Evolutionary conservation across 2,113 vertebrate species (phyloP).

Genomic region (Pollachius pollachius): DNA sequence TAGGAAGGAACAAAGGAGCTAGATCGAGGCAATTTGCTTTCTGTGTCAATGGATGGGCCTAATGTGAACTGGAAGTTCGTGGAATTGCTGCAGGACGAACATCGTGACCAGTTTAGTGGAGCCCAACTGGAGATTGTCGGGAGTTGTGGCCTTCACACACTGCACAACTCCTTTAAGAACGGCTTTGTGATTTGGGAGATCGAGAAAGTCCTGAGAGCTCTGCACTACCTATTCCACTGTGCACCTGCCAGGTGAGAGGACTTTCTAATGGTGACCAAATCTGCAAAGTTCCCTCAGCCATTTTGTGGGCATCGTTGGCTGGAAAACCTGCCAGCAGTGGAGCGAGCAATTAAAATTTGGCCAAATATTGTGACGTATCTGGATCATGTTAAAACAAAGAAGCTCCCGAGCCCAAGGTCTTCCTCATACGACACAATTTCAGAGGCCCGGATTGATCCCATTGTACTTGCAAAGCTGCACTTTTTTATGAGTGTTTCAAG

Average conservation of each 20-base stretch:
- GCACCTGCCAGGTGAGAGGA: constrained; percentile 33
- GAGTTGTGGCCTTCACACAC: constrained; percentile 33
- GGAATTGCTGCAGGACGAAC: no score
- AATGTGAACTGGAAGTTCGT: no score
- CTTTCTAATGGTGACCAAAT: constrained; percentile 25
- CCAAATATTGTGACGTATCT: constrained; percentile 27
- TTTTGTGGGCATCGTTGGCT: constrained; percentile 35
- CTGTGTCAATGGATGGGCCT: no score
- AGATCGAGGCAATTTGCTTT: no score
- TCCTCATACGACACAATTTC: neutral
- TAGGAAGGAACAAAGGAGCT: no score
- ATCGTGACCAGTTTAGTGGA: constrained; percentile 6
- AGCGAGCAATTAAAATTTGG: constrained; percentile 30
- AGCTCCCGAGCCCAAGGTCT: constrained; percentile 28
- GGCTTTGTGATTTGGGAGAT: constrained; percentile 22
- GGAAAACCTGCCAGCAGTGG: constrained; percentile 37
- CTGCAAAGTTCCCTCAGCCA: constrained; percentile 15
- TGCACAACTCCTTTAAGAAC: constrained; percentile 30
- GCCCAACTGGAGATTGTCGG: constrained; percentile 22
- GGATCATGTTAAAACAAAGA: constrained; percentile 32
- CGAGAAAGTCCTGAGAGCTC: constrained; percentile 25
- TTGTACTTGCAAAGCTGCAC: constrained; percentile 29
- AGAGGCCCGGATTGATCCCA: constrained; percentile 23
- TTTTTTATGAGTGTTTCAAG: constrained; percentile 30
- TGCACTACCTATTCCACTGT: constrained; percentile 25